phyloP scores from a whole-genome alignment of 2,888 invertebrate genomes.

The Pseudeuparius sepicola region DNA sequence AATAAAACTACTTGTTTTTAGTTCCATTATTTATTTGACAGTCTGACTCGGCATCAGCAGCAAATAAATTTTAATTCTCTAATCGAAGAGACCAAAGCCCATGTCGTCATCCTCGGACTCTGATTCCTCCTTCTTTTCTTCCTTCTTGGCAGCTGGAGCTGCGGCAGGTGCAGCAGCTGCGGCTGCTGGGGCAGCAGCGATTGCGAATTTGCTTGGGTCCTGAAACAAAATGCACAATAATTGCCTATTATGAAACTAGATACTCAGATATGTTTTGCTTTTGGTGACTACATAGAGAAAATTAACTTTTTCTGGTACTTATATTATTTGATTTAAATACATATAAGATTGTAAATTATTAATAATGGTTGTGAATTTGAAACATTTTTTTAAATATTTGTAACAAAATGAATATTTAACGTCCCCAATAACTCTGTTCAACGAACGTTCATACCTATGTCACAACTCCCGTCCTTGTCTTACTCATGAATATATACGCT shows the following conservation, averaged over 20 bases:
- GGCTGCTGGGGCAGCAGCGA: slow-evolving; percentile 44
- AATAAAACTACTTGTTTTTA: too few species aligned
- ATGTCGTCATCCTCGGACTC: slow-evolving; percentile 89
- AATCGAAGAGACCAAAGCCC: slow-evolving; percentile 94
- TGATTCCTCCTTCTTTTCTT: slow-evolving; percentile 72
- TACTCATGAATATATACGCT: too few species aligned
- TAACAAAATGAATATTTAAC: too few species aligned
- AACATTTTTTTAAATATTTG: too few species aligned
- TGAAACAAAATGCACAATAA: slow-evolving; percentile 38
- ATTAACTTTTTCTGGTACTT: too few species aligned
- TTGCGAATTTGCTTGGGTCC: slow-evolving; percentile 92
- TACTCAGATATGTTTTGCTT: too few species aligned
- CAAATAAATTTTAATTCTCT: slow-evolving; percentile 30
- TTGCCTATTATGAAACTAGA: neutral
- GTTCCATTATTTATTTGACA: slow-evolving; percentile 3
- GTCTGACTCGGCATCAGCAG: neutral
- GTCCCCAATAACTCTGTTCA: too few species aligned
- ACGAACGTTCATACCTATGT: too few species aligned
- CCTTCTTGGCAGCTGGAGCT: slow-evolving; percentile 58
- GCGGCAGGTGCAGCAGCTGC: slow-evolving; percentile 53
- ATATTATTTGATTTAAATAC: too few species aligned
- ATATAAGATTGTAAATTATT: neutral
- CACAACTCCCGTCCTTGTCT: too few species aligned
- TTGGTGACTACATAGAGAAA: too few species aligned
- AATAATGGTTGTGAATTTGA: too few species aligned